Evolutionary conservation across 2,888 invertebrate genomes (phyloP).

Genomic region (Drosophila neonasuta): DNA sequence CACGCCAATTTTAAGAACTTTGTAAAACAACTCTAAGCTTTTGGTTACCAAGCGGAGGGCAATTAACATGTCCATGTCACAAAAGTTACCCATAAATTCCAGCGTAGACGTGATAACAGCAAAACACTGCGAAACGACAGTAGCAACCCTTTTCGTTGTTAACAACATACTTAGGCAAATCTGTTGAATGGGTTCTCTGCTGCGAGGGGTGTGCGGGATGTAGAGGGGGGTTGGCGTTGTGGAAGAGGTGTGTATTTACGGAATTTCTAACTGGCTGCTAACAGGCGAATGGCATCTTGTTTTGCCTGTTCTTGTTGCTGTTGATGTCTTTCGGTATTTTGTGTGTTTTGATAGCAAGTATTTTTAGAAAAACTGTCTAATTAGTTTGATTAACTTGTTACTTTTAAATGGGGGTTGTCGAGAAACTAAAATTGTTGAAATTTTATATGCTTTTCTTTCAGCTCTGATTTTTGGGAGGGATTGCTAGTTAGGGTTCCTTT

Average conservation of each 20-base stretch:
- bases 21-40: slow-evolving; percentile 64
- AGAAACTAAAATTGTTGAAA: slow-evolving; percentile 3
- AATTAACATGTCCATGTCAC: slow-evolving; percentile 77
- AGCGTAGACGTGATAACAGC: slow-evolving; percentile 46
- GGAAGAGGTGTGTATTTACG: slow-evolving; percentile 44
- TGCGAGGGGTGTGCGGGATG: no score
- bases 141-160: slow-evolving; percentile 64
- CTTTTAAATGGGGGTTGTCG: slow-evolving; percentile 16
- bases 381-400: slow-evolving; percentile 76
- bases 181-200: not conserved
- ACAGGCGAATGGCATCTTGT: slow-evolving; percentile 41
- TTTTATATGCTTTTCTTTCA: slow-evolving; percentile 13
- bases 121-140: not conserved
- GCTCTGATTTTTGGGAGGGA: not conserved
- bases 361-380: slow-evolving; percentile 43
- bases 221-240: not conserved
- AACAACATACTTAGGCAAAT: slow-evolving; percentile 68
- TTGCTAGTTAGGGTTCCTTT: not conserved
- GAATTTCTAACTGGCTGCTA: slow-evolving; percentile 70
- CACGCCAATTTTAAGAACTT: slow-evolving; percentile 74
- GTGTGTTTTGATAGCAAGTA: slow-evolving; percentile 15
- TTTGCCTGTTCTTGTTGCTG: slow-evolving; percentile 9
- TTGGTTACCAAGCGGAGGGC: slow-evolving; percentile 56
- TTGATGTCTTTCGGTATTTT: slow-evolving; percentile 22
- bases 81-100: slow-evolving; percentile 71